Evolutionary conservation across 2,113 vertebrate species (phyloP), one percentile per base, ranked within the genome.

Genomic region (Calyptomena viridis): DNA sequence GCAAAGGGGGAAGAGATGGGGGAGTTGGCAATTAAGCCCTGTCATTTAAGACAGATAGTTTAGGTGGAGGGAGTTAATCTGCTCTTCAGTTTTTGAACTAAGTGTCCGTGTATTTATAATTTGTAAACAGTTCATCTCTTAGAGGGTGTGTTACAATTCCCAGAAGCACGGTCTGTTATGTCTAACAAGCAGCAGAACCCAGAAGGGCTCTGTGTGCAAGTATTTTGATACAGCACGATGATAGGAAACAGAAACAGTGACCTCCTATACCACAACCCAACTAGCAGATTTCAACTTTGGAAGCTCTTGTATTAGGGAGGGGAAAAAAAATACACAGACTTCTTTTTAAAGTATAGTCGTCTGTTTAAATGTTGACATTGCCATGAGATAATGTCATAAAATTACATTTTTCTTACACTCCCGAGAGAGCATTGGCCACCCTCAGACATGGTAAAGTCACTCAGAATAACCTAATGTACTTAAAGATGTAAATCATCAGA

Each of bases 91-190:
- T 96, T 98, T 94, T 97, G 97, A 96, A 97, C 88, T 92, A 96
- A 97, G 95, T 31, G 87, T 90, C 97, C 94, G 93, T 91, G 87
- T 97, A 96, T 96, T 98, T 97, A 96, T 98, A 98, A 99, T 98
- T 98, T 98, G 98, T 98, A 98, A 98, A 98, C 97, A 97, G 97
- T 97, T 97, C 97, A 92, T 97, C 96, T 97, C 96, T 98, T 97
- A 27, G 78, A 97, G 98, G 98, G 98, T 95, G 97, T 96, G 98
- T 98, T 98, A 98, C 96, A 98, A 96, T 98, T 98, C 98, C 98
- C 98, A 98, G 98, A 98, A 98, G 97, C 97, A 82, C 62, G 94
- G 97, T 98, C 98, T 99, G 98, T 98, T 99, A 98, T 97, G 97
- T 97, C 97, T 98, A 98, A 99, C 98, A 96, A 75, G 95, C 96